A percentile compares a stretch with the other conserved stretches of the same genome.
Evolutionary conservation across 2,113 vertebrate genomes (phyloP).

Genomic region (Cyphomyrus discorhynchus): DNA sequence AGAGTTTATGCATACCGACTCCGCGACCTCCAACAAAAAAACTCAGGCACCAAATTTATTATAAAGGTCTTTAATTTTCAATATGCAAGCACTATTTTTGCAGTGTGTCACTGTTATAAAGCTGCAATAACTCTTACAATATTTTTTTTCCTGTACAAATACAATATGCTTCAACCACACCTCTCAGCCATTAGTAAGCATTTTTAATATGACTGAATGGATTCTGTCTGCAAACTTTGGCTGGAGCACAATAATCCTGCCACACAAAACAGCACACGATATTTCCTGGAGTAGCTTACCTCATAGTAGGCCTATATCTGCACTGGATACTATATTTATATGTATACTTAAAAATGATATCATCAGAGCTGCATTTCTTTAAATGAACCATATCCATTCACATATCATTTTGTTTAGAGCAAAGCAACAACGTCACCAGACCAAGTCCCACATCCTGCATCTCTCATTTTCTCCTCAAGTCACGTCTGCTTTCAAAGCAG

Average conservation of each 20-base stretch:
- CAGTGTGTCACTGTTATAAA: slow-evolving; percentile 1
- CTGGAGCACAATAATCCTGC: background rate
- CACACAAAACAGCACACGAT: background rate
- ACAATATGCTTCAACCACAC: background rate
- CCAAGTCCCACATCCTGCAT: background rate
- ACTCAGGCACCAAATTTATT: slow-evolving; percentile 3
- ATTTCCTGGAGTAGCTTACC: background rate
- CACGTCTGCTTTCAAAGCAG: background rate
- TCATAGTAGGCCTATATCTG: background rate
- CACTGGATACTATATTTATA: background rate
- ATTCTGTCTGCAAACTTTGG: background rate
- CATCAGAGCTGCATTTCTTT: background rate
- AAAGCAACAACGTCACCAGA: background rate
- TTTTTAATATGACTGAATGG: background rate
- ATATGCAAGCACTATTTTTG: slow-evolving; percentile 36
- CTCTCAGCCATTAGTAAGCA: background rate
- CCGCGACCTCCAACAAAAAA: background rate
- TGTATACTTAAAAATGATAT: background rate
- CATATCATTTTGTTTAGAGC: background rate
- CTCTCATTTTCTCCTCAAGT: background rate
- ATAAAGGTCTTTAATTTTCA: slow-evolving; percentile 43
- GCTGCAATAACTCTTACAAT: background rate
- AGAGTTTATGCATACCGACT: background rate
- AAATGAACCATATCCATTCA: background rate
- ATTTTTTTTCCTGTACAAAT: slow-evolving; percentile 7